These are phyloP conservation scores for Zingel zingel DNA, from an alignment of 2,113 vertebrate species.

Conservation along the genomic window DNA sequence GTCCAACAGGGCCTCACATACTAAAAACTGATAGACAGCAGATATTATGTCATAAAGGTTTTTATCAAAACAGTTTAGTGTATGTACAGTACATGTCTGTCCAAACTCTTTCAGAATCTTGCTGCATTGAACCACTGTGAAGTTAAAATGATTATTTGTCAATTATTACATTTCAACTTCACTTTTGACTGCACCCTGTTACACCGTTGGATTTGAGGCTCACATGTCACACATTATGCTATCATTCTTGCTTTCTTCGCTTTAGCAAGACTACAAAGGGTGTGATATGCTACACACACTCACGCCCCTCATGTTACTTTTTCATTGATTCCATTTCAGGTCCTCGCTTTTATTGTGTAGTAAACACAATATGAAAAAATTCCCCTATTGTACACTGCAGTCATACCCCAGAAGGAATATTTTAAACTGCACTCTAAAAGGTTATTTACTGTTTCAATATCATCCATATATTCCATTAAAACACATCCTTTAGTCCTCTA, in stretches of 20 bases:
- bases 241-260: not conserved
- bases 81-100: not conserved
- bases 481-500: slow-evolving; percentile 39
- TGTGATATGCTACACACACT: not conserved
- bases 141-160: not conserved
- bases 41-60: not conserved
- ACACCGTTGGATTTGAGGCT: not conserved
- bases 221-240: not conserved
- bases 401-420: not conserved
- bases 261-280: not conserved
- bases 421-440: slow-evolving; percentile 22
- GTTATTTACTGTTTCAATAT: slow-evolving; percentile 55
- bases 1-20: not conserved
- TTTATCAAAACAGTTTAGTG: not conserved
- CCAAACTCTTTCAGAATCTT: not conserved
- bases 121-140: not conserved
- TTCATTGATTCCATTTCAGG: slow-evolving; percentile 1
- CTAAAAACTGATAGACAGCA: not conserved
- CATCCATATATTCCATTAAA: slow-evolving; percentile 49
- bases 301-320: not conserved
- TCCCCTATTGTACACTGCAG: not conserved
- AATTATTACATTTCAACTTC: not conserved
- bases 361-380: slow-evolving; percentile 7
- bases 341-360: slow-evolving; percentile 2
- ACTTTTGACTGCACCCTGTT: not conserved